phyloP scores from a whole-genome alignment of 2,888 invertebrate species.

The Drosophila lacicola region DNA sequence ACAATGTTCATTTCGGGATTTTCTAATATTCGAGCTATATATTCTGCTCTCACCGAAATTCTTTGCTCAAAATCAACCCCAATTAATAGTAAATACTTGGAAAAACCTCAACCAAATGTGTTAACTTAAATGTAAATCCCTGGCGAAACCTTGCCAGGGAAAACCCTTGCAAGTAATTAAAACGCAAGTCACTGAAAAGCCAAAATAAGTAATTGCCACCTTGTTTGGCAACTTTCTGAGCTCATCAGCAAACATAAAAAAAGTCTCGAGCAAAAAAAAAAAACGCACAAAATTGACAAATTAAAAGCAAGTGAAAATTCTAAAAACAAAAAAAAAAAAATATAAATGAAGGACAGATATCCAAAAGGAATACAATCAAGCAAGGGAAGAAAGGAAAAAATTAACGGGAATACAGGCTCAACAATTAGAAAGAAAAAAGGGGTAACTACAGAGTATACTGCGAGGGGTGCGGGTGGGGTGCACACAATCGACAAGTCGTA shows the following conservation, averaged over 20 bases:
- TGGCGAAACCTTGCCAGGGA: conserved; percentile 7
- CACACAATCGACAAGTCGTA: conserved; percentile 59
- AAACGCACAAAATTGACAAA: conserved; percentile 73
- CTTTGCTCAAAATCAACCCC: not conserved
- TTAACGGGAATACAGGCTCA: conserved; percentile 44
- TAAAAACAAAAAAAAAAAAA: conserved; percentile 30
- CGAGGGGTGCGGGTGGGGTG: not conserved
- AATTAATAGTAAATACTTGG: conserved; percentile 6
- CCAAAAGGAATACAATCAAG: conserved; percentile 73
- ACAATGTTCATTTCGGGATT: not conserved
- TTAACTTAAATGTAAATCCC: conserved; percentile 34
- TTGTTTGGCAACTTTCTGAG: conserved; percentile 68
- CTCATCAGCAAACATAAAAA: conserved; percentile 68
- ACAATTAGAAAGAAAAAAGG: conserved; percentile 65
- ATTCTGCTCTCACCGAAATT: not conserved
- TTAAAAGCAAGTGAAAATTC: conserved; percentile 75
- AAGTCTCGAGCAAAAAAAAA: conserved; percentile 19
- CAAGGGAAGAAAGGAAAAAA: conserved; percentile 40
- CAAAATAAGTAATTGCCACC: conserved; percentile 80
- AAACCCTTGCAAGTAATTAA: conserved; percentile 59
- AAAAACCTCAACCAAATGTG: conserved; percentile 18
- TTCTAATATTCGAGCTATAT: too few species aligned
- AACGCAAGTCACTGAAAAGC: conserved; percentile 52
- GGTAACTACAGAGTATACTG: conserved; percentile 26
- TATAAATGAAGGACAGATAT: conserved; percentile 43